A percentile compares a stretch with the other conserved stretches of the same genome.
phyloP scores from a whole-genome alignment of 2,113 vertebrate genomes.

The Hippolais icterina region DNA sequence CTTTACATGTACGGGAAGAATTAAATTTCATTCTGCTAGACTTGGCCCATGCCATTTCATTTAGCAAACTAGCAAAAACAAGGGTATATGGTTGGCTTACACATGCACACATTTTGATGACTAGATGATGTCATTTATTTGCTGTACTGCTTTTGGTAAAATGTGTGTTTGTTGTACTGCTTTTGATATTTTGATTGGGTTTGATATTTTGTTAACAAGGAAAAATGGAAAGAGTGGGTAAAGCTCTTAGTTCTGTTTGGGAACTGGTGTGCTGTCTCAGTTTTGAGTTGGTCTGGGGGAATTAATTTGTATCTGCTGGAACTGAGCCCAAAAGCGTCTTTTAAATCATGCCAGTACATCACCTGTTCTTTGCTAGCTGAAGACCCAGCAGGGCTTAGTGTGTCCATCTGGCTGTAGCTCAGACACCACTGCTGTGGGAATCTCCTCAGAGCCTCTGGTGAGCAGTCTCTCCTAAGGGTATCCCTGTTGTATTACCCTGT shows the following conservation, averaged over 20 bases:
- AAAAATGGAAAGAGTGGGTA: neutral
- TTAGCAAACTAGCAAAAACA: conserved; percentile 14
- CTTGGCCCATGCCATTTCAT: conserved; percentile 22
- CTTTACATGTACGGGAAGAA: conserved; percentile 23
- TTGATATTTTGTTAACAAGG: neutral
- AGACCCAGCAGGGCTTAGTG: neutral
- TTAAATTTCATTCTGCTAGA: conserved; percentile 2
- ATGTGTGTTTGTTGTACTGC: neutral
- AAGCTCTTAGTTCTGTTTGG: neutral
- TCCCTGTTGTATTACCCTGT: neutral
- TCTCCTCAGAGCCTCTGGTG: neutral
- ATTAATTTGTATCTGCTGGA: neutral
- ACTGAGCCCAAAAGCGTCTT: neutral
- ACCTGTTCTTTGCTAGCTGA: neutral
- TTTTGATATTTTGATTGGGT: conserved; percentile 1
- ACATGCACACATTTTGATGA: neutral
- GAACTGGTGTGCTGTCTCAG: neutral
- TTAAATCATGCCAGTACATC: neutral
- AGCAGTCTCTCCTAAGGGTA: neutral
- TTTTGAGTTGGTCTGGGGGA: neutral
- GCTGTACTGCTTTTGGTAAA: neutral
- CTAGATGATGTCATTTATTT: neutral
- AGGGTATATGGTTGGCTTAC: neutral
- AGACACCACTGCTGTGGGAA: neutral
- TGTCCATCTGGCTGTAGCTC: neutral